Evolutionary conservation across 2,888 invertebrate species (phyloP).

Genomic region (Auanema freiburgensis): DNA sequence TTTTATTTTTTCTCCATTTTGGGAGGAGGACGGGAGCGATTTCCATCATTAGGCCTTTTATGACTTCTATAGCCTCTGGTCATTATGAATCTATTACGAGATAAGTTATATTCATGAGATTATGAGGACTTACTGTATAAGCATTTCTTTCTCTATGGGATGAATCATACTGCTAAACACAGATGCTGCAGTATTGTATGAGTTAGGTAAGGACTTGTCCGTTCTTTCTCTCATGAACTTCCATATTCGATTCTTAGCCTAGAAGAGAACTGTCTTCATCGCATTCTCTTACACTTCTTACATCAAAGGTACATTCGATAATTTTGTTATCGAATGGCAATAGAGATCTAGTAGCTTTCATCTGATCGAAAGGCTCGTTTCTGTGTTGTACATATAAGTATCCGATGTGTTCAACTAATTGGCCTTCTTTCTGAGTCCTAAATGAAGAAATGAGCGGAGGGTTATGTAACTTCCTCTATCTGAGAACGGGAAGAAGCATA

Average conservation of each 20-base stretch:
- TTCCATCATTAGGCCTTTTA: no score
- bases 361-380: conserved; percentile 74
- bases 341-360: conserved; percentile 78
- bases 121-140: conserved; percentile 25
- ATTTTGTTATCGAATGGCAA: conserved; percentile 86
- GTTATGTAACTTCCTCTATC: conserved; percentile 11
- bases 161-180: conserved; percentile 59
- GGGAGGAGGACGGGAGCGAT: no score
- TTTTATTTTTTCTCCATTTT: no score
- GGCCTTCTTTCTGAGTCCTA: conserved; percentile 36
- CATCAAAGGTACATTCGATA: conserved; percentile 78
- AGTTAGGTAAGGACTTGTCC: conserved; percentile 94
- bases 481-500: conserved; percentile 32
- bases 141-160: conserved; percentile 49
- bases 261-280: conserved; percentile 5
- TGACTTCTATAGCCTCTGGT: no score
- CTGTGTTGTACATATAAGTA: conserved; percentile 62
- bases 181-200: conserved; percentile 76
- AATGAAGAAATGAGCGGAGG: no score
- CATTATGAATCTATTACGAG: not conserved
- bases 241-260: conserved; percentile 72
- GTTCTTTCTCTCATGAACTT: conserved; percentile 90
- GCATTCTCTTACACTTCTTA: no score
- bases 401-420: conserved; percentile 64
- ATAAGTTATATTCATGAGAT: not conserved